Evolutionary conservation across 2,797 vertebrate genomes (phyloP).

Genomic region (Neostethus bicornis): DNA sequence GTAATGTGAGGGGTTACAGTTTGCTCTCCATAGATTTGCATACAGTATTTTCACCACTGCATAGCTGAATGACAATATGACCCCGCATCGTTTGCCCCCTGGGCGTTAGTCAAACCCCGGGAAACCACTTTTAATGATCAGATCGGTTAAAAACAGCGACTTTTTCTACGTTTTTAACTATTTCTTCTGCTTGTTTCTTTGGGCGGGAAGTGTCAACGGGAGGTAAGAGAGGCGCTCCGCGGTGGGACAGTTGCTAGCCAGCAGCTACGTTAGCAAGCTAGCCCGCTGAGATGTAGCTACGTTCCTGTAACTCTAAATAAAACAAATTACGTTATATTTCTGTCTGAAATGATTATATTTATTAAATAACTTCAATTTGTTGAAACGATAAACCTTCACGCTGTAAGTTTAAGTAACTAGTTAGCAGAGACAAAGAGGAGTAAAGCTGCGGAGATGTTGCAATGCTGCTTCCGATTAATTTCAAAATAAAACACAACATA

Average conservation of each 20-base stretch:
- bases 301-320: background rate
- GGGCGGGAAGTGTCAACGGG: conserved; percentile 59
- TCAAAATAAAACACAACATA: conserved; percentile 57
- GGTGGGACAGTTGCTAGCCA: conserved; percentile 58
- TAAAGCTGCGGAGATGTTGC: background rate
- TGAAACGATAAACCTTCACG: background rate
- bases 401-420: conserved; percentile 52
- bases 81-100: conserved; percentile 65
- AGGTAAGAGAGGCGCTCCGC: conserved; percentile 71
- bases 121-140: conserved; percentile 15
- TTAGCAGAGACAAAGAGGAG: conserved; percentile 17
- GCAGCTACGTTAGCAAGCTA: conserved; percentile 58
- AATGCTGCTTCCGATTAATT: background rate
- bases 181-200: conserved; percentile 28
- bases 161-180: conserved; percentile 39
- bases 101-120: conserved; percentile 34
- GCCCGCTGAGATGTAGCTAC: conserved; percentile 44
- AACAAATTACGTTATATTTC: background rate
- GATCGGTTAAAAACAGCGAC: conserved; percentile 18
- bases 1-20: conserved; percentile 76
- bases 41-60: conserved; percentile 70
- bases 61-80: conserved; percentile 80
- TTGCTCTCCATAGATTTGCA: conserved; percentile 57
- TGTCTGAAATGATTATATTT: no score
- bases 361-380: no score